Conservation (phyloP, 2,797 vertebrate species). For the Epinephelus malabaricus region DNA sequence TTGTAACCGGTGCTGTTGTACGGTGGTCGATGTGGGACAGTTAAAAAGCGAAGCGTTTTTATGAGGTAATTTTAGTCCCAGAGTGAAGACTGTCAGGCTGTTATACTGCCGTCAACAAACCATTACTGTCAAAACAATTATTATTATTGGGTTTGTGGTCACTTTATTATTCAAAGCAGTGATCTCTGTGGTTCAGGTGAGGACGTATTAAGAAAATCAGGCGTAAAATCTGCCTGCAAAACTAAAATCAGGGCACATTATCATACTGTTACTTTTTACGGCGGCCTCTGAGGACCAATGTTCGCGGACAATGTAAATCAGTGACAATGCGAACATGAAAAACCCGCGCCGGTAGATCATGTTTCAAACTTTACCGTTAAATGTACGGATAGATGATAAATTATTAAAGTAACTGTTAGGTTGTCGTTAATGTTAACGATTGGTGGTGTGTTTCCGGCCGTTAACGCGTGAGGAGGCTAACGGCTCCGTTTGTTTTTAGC, state of each 20-base stretch:
- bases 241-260: accelerated
- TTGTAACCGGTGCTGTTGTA: neutral
- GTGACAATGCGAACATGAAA: neutral
- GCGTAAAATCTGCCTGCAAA: neutral
- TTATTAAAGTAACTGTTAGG: neutral
- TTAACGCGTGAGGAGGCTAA: neutral
- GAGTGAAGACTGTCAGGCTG: accelerated
- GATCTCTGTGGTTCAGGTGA: too few species aligned
- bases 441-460: neutral
- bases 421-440: neutral
- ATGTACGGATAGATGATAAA: too few species aligned
- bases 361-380: neutral
- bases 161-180: too few species aligned
- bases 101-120: neutral
- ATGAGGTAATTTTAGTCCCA: neutral
- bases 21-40: neutral
- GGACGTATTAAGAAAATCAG: too few species aligned
- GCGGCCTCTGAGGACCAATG: slow-evolving; percentile 1
- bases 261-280: neutral
- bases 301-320: accelerated
- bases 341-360: accelerated
- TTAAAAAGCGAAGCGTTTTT: accelerated
- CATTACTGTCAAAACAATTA: too few species aligned
- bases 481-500: neutral
- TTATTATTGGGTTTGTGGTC: accelerated